phyloP scores from a whole-genome alignment of 2,797 vertebrate species.

The Hoplostethus mediterraneus region DNA sequence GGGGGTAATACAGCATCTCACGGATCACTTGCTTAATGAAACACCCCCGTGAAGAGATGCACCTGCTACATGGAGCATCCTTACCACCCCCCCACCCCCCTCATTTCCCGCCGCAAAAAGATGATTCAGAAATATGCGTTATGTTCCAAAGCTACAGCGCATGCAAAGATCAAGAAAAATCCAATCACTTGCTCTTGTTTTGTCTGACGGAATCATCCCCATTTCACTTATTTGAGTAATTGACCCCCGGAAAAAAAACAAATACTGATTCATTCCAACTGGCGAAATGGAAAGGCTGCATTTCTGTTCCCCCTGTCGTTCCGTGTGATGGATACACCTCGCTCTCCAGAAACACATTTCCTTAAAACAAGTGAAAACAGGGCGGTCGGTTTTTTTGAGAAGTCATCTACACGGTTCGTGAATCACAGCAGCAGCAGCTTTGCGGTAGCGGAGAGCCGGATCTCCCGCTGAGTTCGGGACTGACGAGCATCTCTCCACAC shows the following conservation, averaged over 20 bases:
- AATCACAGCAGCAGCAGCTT: slow-evolving; percentile 31
- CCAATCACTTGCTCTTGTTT: not conserved
- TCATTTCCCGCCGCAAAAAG: slow-evolving; percentile 37
- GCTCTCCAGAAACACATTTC: slow-evolving; percentile 18
- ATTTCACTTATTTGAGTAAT: slow-evolving; percentile 17
- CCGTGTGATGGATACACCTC: slow-evolving; percentile 28
- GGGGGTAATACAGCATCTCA: slow-evolving; percentile 39
- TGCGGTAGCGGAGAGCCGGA: slow-evolving; percentile 47
- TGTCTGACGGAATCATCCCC: slow-evolving; percentile 9
- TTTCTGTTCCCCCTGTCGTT: slow-evolving; percentile 23
- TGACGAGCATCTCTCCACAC: slow-evolving; percentile 33
- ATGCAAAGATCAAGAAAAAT: not conserved
- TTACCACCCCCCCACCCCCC: not conserved
- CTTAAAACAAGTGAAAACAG: not conserved
- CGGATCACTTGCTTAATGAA: slow-evolving; percentile 60
- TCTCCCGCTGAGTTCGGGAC: slow-evolving; percentile 64
- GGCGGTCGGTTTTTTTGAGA: not conserved
- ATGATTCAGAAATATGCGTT: slow-evolving; percentile 59
- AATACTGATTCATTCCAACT: slow-evolving; percentile 44
- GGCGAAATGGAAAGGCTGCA: slow-evolving; percentile 5
- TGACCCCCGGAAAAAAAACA: not conserved
- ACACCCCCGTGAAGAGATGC: slow-evolving; percentile 53
- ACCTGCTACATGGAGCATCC: slow-evolving; percentile 49
- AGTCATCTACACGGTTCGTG: not conserved
- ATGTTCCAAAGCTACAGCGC: slow-evolving; percentile 22